Evolutionary conservation across 2,888 invertebrate genomes (phyloP), one percentile per base, ranked within the genome.

Genomic region (Acleris holmiana): DNA sequence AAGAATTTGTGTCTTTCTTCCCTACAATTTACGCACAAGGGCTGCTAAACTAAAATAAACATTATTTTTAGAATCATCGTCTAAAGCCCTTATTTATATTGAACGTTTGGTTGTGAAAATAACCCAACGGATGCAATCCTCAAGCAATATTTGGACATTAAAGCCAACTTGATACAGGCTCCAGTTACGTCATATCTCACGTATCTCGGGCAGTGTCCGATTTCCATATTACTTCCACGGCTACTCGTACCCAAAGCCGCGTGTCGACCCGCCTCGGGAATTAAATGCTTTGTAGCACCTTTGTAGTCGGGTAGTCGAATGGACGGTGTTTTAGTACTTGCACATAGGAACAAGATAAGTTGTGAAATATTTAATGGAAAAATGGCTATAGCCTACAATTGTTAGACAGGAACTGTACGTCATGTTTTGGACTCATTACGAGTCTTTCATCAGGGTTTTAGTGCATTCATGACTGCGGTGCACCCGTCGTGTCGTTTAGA

Each of bases 181-280:
- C 13, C 2, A 4, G 13, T 51, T 18, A 7, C 18, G 10, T 50
- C 50, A 50, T 25, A 17, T 25, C 50, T n/a, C n/a, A 25, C 51
- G 18, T 13, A 7, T 17, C 19, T 35, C 35, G 35, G 10, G 13
- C 50, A 10, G 15, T 18, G 18, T 51, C 35, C 51, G 51, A 35
- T 53, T 40, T 21, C 40, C 53, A 53, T 53, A 40, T 53, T 40
- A 40, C 40, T 53, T 53, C 40, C 53, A 53, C 53, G 21, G 40
- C 40, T 40, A 35, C 35, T 53, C 53, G 19, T 53, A 15, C 53
- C 15, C 53, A 40, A 13, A 51, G 53, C 51, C 51, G 35, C 35
- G 13, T 35, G 50, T 51, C 25, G 50, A 51, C 51, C 18, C 29
- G 29, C 18, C 40, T 7, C 15, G 35, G 35, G 53, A 40, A 53